These are phyloP conservation scores for Gouania willdenowi DNA, from an alignment of 2,797 vertebrate species.

Conservation along the genomic window DNA sequence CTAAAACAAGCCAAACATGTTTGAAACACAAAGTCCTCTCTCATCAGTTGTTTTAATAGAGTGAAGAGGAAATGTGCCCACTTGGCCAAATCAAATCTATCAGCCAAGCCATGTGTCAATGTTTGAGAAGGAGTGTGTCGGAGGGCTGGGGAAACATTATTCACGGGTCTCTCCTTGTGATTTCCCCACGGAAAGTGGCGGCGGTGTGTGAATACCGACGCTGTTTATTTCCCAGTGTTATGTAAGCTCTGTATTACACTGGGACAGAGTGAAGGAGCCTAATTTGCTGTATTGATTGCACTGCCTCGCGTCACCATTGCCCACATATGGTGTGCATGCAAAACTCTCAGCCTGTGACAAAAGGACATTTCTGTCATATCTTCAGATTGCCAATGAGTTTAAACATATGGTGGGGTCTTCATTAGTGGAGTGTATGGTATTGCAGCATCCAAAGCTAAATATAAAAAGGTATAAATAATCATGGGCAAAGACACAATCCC, in stretches of 20 bases:
- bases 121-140: neutral
- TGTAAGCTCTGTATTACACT: conserved; percentile 58
- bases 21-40: conserved; percentile 33
- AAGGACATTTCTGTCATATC: conserved; percentile 3
- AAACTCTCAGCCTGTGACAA: conserved; percentile 41
- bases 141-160: conserved; percentile 53
- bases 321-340: conserved; percentile 55
- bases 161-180: conserved; percentile 66
- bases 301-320: conserved; percentile 20
- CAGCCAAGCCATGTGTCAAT: conserved; percentile 49
- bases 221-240: conserved; percentile 66
- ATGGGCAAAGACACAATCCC: no score
- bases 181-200: conserved; percentile 67
- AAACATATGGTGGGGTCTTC: no score
- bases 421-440: no score
- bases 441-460: no score
- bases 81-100: conserved; percentile 69
- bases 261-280: conserved; percentile 59
- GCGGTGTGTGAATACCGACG: conserved; percentile 62
- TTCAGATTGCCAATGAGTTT: no score
- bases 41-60: conserved; percentile 32
- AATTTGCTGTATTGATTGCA: conserved; percentile 57
- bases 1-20: conserved; percentile 31
- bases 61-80: conserved; percentile 52
- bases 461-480: no score